These are phyloP conservation scores for Sterna hirundo DNA, from an alignment of 2,113 vertebrate species.

Conservation along the genomic window DNA sequence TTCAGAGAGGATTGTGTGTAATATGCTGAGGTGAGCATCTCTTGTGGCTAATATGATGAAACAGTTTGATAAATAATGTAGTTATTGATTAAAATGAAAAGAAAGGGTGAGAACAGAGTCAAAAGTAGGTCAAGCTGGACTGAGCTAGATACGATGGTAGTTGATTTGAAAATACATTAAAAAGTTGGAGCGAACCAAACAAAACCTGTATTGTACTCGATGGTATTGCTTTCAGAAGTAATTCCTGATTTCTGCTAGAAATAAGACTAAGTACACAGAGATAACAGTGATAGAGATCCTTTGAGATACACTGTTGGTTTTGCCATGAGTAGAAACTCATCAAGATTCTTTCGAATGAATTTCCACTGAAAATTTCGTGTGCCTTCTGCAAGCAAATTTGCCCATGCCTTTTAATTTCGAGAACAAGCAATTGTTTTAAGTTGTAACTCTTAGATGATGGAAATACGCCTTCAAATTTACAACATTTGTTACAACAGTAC, in stretches of 20 bases:
- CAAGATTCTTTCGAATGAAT: neutral
- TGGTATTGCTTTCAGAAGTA: neutral
- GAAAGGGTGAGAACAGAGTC: neutral
- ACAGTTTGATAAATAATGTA: neutral
- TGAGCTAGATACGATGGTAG: neutral
- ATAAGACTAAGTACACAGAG: neutral
- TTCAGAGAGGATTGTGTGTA: neutral
- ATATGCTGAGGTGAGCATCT: neutral
- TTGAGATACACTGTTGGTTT: neutral
- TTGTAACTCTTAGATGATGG: neutral
- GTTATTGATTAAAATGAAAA: neutral
- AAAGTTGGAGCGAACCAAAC: neutral
- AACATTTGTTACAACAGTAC: neutral
- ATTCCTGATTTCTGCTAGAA: neutral
- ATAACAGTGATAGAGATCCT: neutral
- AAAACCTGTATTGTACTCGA: neutral
- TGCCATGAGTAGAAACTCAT: neutral
- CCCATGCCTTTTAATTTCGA: neutral
- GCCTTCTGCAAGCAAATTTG: neutral
- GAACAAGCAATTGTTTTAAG: neutral
- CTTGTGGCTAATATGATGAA: neutral
- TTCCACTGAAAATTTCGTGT: neutral
- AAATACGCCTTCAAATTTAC: neutral
- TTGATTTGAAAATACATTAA: neutral
- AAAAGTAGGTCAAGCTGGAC: neutral